Base-by-base conservation (phyloP, 2,797 vertebrate species). In the Loris lydekkerianus region DNA sequence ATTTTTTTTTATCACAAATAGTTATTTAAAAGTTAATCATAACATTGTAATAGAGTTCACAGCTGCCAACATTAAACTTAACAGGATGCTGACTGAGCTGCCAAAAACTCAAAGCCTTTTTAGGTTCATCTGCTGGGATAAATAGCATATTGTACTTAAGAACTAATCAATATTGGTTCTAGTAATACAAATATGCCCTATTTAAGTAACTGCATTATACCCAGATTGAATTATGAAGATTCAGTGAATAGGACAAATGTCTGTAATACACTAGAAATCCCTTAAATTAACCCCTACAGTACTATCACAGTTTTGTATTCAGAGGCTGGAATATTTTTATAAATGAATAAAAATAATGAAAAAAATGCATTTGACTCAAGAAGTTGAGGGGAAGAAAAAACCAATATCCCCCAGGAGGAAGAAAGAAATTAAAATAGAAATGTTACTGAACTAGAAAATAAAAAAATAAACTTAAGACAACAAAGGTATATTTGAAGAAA, bases 361-460 rank as follows among this genome's bases (percentile, higher is more conserved):
- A 65, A 29, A 58, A 21, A 65, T 18, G 7, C 7, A 85, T 85
- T 72, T 20, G 37, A 70, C 20, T 53, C 25, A 78, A 78, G 10
- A 76, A 60, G 27, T 34, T 81, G 56, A 21, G 37, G 18, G 20
- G 7, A 6, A 31, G 10, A 4, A 18, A 18, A 81, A 81, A 29
- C 25, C 21, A 81, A 81, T 7, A 14, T 56, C 27, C 49, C 37
- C 20, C 11, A 67, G 75, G 46, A 85, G 43, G 18, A 80, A 88
- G 20, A 73, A 70, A 65, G 29, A 63, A 80, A 80, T 58, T 80
- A 85, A 89, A 90, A 49, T n/a, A 31, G 58, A 93, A 93, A 86
- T 46, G 1, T 53, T 65, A 53, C 34, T 65, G 56, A 89, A 46
- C 37, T 25, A 37, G 29, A 53, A 87, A 82, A 73, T 65, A 69